Evolutionary conservation across 1,140 invertebrate species (phyloP).

Genomic region (Achatina immaculata): DNA sequence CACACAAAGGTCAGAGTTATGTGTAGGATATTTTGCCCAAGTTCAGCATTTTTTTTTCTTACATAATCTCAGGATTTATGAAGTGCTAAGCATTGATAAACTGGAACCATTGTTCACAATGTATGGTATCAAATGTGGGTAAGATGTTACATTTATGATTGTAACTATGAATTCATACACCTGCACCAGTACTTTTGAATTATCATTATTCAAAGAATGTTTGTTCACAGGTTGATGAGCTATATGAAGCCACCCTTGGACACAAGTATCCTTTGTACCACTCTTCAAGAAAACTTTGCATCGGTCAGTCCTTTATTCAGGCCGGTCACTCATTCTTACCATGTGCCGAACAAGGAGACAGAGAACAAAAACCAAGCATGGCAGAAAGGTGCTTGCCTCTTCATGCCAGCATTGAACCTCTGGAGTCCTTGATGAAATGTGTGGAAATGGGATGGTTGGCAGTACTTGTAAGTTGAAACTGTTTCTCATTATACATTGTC

Average conservation of each 20-base stretch:
- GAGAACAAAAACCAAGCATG: neutral
- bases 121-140: too few relatives aligned
- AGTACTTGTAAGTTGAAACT: slow-evolving; percentile 80
- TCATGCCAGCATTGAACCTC: slow-evolving; percentile 63
- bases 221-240: slow-evolving; percentile 20
- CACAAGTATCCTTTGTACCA: slow-evolving; percentile 48
- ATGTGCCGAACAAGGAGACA: slow-evolving; percentile 47
- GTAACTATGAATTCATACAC: too few relatives aligned
- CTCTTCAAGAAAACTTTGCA: slow-evolving; percentile 47
- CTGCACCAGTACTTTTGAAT: too few relatives aligned
- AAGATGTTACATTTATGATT: too few relatives aligned
- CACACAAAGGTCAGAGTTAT: too few relatives aligned
- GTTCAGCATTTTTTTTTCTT: too few relatives aligned
- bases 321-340: slow-evolving; percentile 68
- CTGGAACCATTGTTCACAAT: too few relatives aligned
- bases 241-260: neutral
- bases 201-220: neutral
- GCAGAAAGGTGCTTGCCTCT: slow-evolving; percentile 49
- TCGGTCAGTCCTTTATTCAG: slow-evolving; percentile 60
- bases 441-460: slow-evolving; percentile 92
- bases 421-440: slow-evolving; percentile 85
- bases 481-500: neutral
- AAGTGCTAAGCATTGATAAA: too few relatives aligned
- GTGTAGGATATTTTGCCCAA: too few relatives aligned
- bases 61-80: too few relatives aligned